Evolutionary conservation across 2,113 vertebrate genomes (phyloP), one percentile per base, ranked within the genome.

Genomic region (Bombycilla garrulus): DNA sequence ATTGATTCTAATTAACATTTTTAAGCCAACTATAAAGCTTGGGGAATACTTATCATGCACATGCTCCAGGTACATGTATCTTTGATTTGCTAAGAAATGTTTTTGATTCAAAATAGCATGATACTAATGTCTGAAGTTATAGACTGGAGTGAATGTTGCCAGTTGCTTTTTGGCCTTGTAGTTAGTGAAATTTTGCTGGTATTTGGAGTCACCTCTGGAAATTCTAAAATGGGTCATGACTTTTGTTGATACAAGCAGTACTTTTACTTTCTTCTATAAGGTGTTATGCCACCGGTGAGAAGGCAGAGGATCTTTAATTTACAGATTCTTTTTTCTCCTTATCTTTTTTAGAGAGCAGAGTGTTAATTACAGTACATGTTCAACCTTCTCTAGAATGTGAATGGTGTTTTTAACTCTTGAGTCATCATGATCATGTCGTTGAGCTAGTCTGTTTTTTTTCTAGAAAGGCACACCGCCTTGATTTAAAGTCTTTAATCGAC

Each of bases 21-120:
- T 67, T 11, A 35, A 58, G 28, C 21, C 10, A 6, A 14, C 76
- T 44, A n/a, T 3, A 16, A 25, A 85, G 12, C 6, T 21, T 48
- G 16, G 36, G 40, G 26, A 21, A 40, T 58, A 21, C 8, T 29
- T 40, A 16, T 29, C 50, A 29, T 24, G 42, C 36, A 12, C 0
- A 0, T 44, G 6, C 29, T 61, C 61, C 56, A 28, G 16, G 67
- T 73, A 35, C 9, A 2, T 1, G 2, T 35, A 6, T 81, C 19
- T 66, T 25, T n/a, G 5, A 74, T 85, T 62, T 38, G 47, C 33
- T 65, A 48, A 35, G 50, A 73, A 62, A 47, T 10, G 13, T 2
- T 79, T 72, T 54, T 62, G 33, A 33, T 66, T 81, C 38, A 42
- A 33, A 86, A 18, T 17, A 54, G 1, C 4, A 0, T 12, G 4